Conservation (phyloP, 2,888 invertebrate species). For the Cryptocephalus moraei region DNA sequence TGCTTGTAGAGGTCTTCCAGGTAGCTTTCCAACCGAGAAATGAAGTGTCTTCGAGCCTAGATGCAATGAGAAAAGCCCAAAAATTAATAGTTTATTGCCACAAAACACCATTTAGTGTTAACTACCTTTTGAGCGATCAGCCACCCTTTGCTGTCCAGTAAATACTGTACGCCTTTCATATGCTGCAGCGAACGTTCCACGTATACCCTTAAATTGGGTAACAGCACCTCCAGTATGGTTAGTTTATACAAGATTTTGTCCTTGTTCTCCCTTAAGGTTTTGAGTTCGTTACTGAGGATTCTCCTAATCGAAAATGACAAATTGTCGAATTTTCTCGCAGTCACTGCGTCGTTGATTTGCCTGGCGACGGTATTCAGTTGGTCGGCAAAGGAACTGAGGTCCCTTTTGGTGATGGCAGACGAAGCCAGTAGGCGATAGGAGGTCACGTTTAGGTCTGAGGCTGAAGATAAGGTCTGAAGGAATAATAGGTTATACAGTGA, state of each 20-base stretch:
- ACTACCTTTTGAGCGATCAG: slow-evolving; percentile 59
- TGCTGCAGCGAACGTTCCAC: slow-evolving; percentile 64
- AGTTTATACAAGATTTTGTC: slow-evolving; percentile 66
- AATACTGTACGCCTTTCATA: slow-evolving; percentile 66
- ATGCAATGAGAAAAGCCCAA: slow-evolving; percentile 9
- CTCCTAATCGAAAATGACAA: slow-evolving; percentile 52
- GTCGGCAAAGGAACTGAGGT: slow-evolving; percentile 53
- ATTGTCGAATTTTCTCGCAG: slow-evolving; percentile 62
- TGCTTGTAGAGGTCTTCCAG: slow-evolving; percentile 51
- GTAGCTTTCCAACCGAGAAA: slow-evolving; percentile 23
- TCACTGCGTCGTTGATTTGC: slow-evolving; percentile 59
- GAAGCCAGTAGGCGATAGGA: slow-evolving; percentile 45
- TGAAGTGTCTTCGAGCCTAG: slow-evolving; percentile 19
- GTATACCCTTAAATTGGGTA: slow-evolving; percentile 60
- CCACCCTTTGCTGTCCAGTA: slow-evolving; percentile 61
- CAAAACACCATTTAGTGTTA: slow-evolving; percentile 1
- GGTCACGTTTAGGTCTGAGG: slow-evolving; percentile 47
- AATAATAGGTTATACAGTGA: slow-evolving; percentile 7
- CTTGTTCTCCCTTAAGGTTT: slow-evolving; percentile 57
- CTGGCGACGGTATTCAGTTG: slow-evolving; percentile 56
- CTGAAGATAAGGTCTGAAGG: slow-evolving; percentile 21
- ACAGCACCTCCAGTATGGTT: slow-evolving; percentile 62
- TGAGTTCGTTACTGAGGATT: slow-evolving; percentile 52
- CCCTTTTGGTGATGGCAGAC: slow-evolving; percentile 50
- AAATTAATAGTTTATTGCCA: background rate